Percentiles rank a stretch among this genome's conserved stretches.
These are phyloP conservation scores for Antrozous pallidus DNA, from an alignment of 2,797 vertebrate species.

Conservation along the genomic window DNA sequence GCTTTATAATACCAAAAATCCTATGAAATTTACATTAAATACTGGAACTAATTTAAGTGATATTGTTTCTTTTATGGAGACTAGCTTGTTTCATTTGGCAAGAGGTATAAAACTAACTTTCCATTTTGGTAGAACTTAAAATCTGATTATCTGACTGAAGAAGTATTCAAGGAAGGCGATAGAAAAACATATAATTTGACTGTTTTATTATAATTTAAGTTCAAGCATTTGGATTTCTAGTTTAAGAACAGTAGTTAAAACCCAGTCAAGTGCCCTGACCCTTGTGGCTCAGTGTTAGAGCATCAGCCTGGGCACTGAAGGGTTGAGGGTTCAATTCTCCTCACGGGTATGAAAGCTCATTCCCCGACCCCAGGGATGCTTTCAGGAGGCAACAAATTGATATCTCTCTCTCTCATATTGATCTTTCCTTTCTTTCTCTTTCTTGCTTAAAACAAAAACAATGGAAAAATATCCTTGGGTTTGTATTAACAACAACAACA, in stretches of 20 bases:
- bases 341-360: too few species aligned
- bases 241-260: slow-evolving; percentile 21
- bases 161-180: background rate
- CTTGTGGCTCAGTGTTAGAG: background rate
- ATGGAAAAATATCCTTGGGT: background rate
- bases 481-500: background rate
- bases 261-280: background rate
- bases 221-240: slow-evolving; percentile 5
- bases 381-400: too few species aligned
- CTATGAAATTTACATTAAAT: background rate
- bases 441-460: background rate
- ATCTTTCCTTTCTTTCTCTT: background rate
- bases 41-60: slow-evolving; percentile 17
- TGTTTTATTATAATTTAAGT: slow-evolving; percentile 28
- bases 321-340: too few species aligned
- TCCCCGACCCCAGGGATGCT: too few species aligned
- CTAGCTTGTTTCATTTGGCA: slow-evolving; percentile 40
- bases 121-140: slow-evolving; percentile 4
- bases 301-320: background rate
- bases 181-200: background rate
- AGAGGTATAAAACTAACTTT: slow-evolving; percentile 14
- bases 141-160: slow-evolving; percentile 14
- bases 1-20: slow-evolving; percentile 8
- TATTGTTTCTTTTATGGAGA: slow-evolving; percentile 27
- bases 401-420: background rate